Evolutionary conservation across 2,888 invertebrate genomes (phyloP).

Genomic region (Sympetrum striolatum): DNA sequence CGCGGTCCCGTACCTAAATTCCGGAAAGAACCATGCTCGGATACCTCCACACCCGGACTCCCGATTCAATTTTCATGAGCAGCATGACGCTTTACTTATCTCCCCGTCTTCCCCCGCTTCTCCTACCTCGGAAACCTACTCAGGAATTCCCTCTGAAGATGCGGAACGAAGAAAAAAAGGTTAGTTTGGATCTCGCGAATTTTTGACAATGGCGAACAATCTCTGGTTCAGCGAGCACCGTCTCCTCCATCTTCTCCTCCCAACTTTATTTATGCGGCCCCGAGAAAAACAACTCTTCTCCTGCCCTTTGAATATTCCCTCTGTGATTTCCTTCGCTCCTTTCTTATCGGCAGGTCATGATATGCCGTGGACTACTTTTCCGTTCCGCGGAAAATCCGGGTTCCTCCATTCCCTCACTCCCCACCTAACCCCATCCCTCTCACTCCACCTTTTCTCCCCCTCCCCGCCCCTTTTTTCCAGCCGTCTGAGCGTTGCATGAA

Average conservation of each 20-base stretch:
- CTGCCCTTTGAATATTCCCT: background rate
- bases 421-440: background rate
- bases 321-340: background rate
- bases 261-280: background rate
- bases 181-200: background rate
- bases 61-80: conserved; percentile 29
- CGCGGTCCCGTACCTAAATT: background rate
- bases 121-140: background rate
- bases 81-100: conserved; percentile 24
- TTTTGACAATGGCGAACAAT: background rate
- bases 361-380: background rate
- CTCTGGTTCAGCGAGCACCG: background rate
- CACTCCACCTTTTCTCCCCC: background rate
- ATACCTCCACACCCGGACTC: background rate
- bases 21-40: background rate
- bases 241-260: background rate
- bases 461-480: background rate
- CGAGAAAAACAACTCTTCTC: background rate
- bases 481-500: background rate
- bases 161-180: background rate
- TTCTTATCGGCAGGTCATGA: background rate
- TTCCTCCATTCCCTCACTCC: background rate
- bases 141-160: background rate
- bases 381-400: background rate
- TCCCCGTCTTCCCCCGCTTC: background rate